phyloP scores from a whole-genome alignment of 2,888 invertebrate species.

The Tipula confusa region DNA sequence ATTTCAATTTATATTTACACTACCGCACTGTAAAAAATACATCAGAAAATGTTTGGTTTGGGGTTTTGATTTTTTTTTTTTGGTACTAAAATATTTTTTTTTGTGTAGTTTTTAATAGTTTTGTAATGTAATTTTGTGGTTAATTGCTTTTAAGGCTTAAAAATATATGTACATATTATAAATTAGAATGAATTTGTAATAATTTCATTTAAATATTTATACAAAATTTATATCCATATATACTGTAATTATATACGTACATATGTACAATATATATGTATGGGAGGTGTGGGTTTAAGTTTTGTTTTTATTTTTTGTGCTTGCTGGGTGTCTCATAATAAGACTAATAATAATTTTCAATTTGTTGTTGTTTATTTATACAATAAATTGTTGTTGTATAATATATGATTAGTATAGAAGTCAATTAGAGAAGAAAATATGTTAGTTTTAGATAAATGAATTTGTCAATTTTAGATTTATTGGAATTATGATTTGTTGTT shows the following conservation, averaged over 20 bases:
- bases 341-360: background rate
- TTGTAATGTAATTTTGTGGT: slow-evolving; percentile 1
- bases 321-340: background rate
- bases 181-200: slow-evolving; percentile 12
- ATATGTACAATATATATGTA: background rate
- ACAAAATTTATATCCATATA: background rate
- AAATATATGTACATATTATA: background rate
- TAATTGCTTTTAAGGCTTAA: slow-evolving; percentile 20
- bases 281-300: background rate
- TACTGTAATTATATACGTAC: background rate
- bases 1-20: background rate
- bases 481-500: background rate
- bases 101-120: background rate
- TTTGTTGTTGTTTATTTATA: background rate
- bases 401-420: background rate
- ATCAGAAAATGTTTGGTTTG: background rate
- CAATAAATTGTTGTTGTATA: too few species aligned
- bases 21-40: background rate
- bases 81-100: background rate
- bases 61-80: background rate
- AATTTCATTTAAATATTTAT: slow-evolving; percentile 1
- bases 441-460: background rate
- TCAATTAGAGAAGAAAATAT: background rate
- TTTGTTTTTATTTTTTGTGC: background rate
- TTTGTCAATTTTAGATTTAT: background rate